Base-by-base conservation (phyloP, 2,888 invertebrate genomes). In the Philonicus albiceps region DNA sequence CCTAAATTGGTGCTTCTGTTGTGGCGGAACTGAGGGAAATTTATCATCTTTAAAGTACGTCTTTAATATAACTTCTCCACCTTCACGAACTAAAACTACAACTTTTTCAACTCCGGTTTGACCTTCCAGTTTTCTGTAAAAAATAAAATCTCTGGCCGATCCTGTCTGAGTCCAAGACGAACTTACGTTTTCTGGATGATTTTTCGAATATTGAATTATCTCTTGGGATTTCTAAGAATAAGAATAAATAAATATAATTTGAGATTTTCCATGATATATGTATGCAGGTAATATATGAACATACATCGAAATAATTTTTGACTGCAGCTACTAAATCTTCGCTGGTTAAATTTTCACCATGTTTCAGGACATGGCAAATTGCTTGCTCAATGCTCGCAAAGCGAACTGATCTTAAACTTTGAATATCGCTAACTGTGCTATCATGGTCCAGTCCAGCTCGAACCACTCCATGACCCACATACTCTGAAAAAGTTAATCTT, bases 351-450 rank as follows among this genome's bases (percentile, higher is more conserved):
- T 31, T 74, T n/a, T n/a, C 6, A 8, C 27, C 78, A 22, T 78
- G 78, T 43, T 78, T 64, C 11, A 83, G 34, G 13, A 72, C 83
- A 16, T 83, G 83, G 30, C 83, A 72, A 64, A 83, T 40, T 19
- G 83, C 83, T 7, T 83, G 83, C 13, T 83, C 83, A 31, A 72
- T 1, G n/a, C 83, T 83, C 4, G 40, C 37, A 83, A 83, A 83
- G 3, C 83, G 64, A 6, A 83, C 37, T n/a, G 55, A 34, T 6
- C 8, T 7, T 31, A 83, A 72, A 83, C 37, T 31, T 22, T 83
- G 83, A 34, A 83, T 64, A 83, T 83, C 83, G 6, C 1, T 19
- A 11, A 83, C 37, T 34, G 83, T 83, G 7, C 31, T n/a, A 19
- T 64, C 72, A 8, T 55, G 64, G 34, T 83, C 31, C 13, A 64